phyloP scores from a whole-genome alignment of 1,140 invertebrate genomes.

The Drosophila pruinosa region DNA sequence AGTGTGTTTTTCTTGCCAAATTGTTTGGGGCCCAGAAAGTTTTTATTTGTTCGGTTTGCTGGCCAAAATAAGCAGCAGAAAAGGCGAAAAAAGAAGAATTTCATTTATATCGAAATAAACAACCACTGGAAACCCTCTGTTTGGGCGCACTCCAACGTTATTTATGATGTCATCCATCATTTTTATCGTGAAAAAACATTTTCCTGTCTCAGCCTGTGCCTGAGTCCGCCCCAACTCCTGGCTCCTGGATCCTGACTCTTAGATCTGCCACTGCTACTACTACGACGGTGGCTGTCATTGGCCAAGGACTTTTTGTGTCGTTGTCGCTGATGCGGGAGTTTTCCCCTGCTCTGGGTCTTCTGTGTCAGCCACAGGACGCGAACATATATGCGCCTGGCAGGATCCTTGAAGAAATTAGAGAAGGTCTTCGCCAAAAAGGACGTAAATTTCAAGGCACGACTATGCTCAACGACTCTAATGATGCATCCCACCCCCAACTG shows the following conservation, averaged over 20 bases:
- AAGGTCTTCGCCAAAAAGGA: constrained; percentile 74
- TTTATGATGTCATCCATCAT: constrained; percentile 83
- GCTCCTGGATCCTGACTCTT: constrained; percentile 18
- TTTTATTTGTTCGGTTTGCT: constrained; percentile 59
- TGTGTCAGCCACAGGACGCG: constrained; percentile 8
- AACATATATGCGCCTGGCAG: constrained; percentile 59
- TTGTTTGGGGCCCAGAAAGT: constrained; percentile 54
- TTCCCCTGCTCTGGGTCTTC: not conserved
- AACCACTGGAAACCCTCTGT: constrained; percentile 81
- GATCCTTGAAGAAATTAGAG: constrained; percentile 75
- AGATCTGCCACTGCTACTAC: constrained; percentile 14
- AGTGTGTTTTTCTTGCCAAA: constrained; percentile 57
- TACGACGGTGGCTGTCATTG: constrained; percentile 56
- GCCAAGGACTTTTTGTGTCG: constrained; percentile 80
- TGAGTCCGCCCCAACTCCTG: constrained; percentile 50
- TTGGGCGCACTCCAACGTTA: constrained; percentile 81
- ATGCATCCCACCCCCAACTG: constrained; percentile 54
- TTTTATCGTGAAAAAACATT: constrained; percentile 83
- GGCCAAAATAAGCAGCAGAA: constrained; percentile 60
- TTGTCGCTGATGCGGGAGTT: constrained; percentile 63
- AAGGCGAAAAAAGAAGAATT: constrained; percentile 65
- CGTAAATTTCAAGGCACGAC: constrained; percentile 70
- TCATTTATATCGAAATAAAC: constrained; percentile 83
- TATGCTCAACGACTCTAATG: constrained; percentile 71
- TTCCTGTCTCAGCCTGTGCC: constrained; percentile 79